Percentiles rank a stretch among this genome's conserved stretches.
Evolutionary conservation across 2,113 vertebrate species (phyloP).

Genomic region (Malurus alboscapulatus): DNA sequence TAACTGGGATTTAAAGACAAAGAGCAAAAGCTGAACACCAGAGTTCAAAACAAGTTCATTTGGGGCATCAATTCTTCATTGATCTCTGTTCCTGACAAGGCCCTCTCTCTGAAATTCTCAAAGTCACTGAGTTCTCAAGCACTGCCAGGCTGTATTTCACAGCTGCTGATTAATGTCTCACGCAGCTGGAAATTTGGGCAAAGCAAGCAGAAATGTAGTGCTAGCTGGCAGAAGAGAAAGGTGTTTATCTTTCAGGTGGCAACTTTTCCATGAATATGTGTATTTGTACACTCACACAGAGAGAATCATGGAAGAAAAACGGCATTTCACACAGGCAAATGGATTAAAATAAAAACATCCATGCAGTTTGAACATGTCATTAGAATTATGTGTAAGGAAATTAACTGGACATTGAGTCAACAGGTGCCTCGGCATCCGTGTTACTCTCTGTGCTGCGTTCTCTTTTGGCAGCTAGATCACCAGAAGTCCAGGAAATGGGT

Average conservation of each 20-base stretch:
- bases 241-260: background rate
- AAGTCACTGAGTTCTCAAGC: background rate
- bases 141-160: background rate
- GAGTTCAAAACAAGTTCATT: background rate
- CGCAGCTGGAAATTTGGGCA: background rate
- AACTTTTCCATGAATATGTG: background rate
- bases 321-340: background rate
- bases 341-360: background rate
- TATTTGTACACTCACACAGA: background rate
- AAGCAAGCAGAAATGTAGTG: background rate
- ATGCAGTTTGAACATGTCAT: background rate
- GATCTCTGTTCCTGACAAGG: background rate
- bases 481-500: background rate
- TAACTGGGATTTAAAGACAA: conserved; percentile 72
- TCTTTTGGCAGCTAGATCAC: background rate
- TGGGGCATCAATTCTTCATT: background rate
- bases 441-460: background rate
- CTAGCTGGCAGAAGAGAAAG: background rate
- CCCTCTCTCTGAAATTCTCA: background rate
- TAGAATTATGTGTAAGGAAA: background rate
- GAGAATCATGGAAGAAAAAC: background rate
- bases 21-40: background rate
- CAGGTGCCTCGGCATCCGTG: background rate
- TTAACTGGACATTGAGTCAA: background rate
- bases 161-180: background rate